A percentile compares a stretch with the other conserved stretches of the same genome.
phyloP scores from a whole-genome alignment of 2,113 vertebrate species.

The Motacilla tschutschensis region DNA sequence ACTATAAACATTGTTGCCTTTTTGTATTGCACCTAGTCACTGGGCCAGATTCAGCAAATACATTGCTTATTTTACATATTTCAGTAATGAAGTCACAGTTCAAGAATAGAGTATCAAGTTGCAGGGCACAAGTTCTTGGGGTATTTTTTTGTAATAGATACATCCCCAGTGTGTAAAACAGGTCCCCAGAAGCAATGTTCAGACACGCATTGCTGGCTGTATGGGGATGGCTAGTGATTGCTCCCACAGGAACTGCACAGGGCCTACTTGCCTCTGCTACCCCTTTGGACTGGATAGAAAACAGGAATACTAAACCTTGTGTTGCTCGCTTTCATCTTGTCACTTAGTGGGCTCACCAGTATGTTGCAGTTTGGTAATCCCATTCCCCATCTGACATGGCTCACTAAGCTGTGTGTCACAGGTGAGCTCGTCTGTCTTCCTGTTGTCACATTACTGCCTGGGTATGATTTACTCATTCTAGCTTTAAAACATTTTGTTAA shows the following conservation, averaged over 20 bases:
- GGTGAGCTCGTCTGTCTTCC: neutral
- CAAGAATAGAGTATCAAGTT: neutral
- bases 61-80: neutral
- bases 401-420: neutral
- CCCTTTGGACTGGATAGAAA: neutral
- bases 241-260: neutral
- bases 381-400: neutral
- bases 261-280: neutral
- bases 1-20: neutral
- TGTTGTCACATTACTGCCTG: neutral
- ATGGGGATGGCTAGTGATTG: neutral
- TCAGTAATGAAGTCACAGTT: neutral
- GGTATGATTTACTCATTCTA: neutral
- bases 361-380: neutral
- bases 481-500: neutral
- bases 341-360: neutral
- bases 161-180: neutral
- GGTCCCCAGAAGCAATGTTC: neutral
- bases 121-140: fast-evolving
- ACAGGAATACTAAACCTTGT: neutral
- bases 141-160: neutral
- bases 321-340: neutral
- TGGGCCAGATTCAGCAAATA: neutral
- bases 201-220: fast-evolving
- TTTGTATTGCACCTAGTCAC: neutral